Evolutionary conservation across 2,888 invertebrate species (phyloP), one percentile per base, ranked within the genome.

Genomic region (Thecophora atra): DNA sequence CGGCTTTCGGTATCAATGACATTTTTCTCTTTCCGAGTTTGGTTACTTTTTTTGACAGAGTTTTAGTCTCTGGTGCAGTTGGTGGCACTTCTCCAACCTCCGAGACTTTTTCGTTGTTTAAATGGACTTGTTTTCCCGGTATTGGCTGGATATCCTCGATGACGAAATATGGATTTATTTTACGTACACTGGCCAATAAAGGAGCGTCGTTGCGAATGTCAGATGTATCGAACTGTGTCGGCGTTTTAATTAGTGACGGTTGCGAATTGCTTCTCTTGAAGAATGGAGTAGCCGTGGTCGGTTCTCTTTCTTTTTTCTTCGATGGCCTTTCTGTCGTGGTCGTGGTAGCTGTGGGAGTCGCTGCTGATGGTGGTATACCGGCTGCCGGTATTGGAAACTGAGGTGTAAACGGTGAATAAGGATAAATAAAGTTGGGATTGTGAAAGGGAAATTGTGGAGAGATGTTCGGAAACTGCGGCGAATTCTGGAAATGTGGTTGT

Each of bases 121-220:
- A 81, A 42, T 77, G 75, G 7, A 83, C 74, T 64, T 79, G 81
- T 51, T 78, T 80, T 60, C 82, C 85, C 3, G 86, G 83, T 63
- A 86, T 77, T 0, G 79, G 74, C 5, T 82, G 72, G 30, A 86
- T 83, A 44, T 83, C 81, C 63, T 87, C 86, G 24, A 87, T 83
- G 13, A 83, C 76, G 76, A 83, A 86, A 56, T 82, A 77, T 0
- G 84, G 79, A 76, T 86, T 85, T 17, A 84, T 82, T 72, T 82
- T 74, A 65, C 81, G 79, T 1, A 85, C 79, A 6, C 85, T 85
- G 17, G 79, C 78, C 47, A 83, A 77, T 3, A 85, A 70, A 7
- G 79, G 79, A 2, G 70, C 42, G 77, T 86, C 86, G 44, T 73
- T 80, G 62, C 76, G 78, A 0, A 84, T 74, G 76, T 80, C 81